Base-by-base conservation (phyloP, 2,113 vertebrate species). In the Larimichthys crocea region DNA sequence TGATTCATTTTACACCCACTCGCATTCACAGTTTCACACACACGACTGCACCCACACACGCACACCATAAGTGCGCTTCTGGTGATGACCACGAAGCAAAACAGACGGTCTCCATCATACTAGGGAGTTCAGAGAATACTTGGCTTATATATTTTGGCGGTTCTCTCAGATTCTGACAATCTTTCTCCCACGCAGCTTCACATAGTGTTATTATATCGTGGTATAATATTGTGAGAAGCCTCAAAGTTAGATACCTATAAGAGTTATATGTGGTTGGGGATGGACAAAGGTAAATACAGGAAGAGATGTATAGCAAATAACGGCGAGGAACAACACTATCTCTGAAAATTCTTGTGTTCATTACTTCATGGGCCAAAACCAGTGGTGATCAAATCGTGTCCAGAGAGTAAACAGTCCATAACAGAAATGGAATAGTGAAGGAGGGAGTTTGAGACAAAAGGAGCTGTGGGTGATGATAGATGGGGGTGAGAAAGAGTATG, bases 391-490 rank as follows among this genome's bases (percentile, higher is more conserved):
- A 78, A 46, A 69, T 59, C 7, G 26, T 53, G 55, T 64, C 57
- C 65, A 19, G 22, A 76, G 74, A 78, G 82, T 48, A 68, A 77
- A 84, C 72, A 76, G 57, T 49, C 73, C 12, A 16, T 78, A 79
- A 83, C 72, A 83, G 66, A 85, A 76, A 74, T 67, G 66, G 60
- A 84, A 79, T 60, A 59, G 57, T 78, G 72, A 70, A 50, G 29
- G 64, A 84, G 83, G 69, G 50, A 79, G 65, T 69, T 24, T 68
- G 66, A 83, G 74, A 88, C 78, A 82, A 86, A 89, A 79, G 66
- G 73, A 87, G 80, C 80, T 5, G 79, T 89, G 83, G 87, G 80
- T 84, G 88, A 83, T 92, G 90, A 93, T 84, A 79, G 88, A 93
- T 92, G 84, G 83, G 71, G 80, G 81, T 79, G 86, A 89, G 86